Evolutionary conservation across 2,113 vertebrate species (phyloP), one percentile per base, ranked within the genome.

Genomic region (Callocephalon fimbriatum): DNA sequence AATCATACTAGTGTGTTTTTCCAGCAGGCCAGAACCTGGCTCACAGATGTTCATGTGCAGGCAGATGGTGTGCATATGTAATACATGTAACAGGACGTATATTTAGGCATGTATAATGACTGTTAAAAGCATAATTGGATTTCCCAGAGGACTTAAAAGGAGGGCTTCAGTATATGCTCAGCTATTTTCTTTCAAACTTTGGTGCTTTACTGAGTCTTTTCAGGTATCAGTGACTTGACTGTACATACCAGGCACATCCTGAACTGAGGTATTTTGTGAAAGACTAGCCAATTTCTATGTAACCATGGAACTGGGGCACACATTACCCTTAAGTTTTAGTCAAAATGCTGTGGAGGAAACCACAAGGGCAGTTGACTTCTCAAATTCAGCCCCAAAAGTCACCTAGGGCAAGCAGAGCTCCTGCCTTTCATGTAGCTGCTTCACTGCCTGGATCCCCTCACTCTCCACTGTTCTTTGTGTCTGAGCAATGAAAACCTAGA

Each of bases 1-100:
- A 83, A 62, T 92, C 22, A 40, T 66, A 90, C 12, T 25, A 76
- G 22, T 58, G 31, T 83, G 67, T 50, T 80, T 85, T 92, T 90
- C 53, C 54, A 96, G 58, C 4, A 2, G 29, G 47, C 58, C 45
- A 70, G 88, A 90, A 73, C 80, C 88, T 91, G 88, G 22, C 42
- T 90, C 42, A 76, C 83, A 95, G 94, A 88, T 95, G 88, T 92
- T 79, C 86, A 76, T 0, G 3, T 73, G 72, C 75, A 88, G 72
- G 80, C 91, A 94, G 89, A 83, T 88, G 83, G 67, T 0, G 1
- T 62, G 58, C 50, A 40, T 29, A 25, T 15, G 4, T 86, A 75
- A 63, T 37, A 72, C 35, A 50, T 29, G 47, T 50, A 68, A 68
- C 47, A 78, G 81, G 53, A 66, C 66, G 79, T n/a, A 80, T 51